Percentiles rank a stretch among this genome's conserved stretches.
phyloP scores from a whole-genome alignment of 2,888 invertebrate species.

The Hirudinaria manillensis region DNA sequence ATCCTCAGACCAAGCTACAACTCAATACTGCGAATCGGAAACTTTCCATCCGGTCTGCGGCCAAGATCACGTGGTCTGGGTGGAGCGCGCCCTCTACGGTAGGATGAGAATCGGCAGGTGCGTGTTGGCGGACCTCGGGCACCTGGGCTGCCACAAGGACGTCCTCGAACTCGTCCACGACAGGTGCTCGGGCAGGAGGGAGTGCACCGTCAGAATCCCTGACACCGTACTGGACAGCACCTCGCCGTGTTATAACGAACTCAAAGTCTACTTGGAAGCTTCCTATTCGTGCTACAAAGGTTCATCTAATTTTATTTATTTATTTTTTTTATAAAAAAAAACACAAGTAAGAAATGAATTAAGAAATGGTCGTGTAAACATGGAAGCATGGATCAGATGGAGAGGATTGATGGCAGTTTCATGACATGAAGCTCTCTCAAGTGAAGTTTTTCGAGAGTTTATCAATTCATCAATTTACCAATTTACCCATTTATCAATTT shows the following conservation, averaged over 20 bases:
- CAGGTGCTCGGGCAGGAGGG: slow-evolving; percentile 33
- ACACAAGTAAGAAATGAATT: too few relatives aligned
- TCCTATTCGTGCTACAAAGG: slow-evolving; percentile 32
- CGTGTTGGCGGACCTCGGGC: slow-evolving; percentile 34
- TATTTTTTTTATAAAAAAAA: too few relatives aligned
- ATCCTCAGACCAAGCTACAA: background rate
- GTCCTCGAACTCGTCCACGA: slow-evolving; percentile 33
- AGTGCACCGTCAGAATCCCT: slow-evolving; percentile 33
- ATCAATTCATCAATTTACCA: too few relatives aligned
- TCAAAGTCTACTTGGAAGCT: slow-evolving; percentile 36
- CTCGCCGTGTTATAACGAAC: slow-evolving; percentile 35
- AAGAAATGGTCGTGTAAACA: too few relatives aligned
- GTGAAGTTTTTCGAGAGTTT: too few relatives aligned
- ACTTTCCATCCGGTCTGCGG: slow-evolving; percentile 31
- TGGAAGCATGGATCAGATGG: too few relatives aligned
- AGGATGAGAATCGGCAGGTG: slow-evolving; percentile 34
- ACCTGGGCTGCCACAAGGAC: slow-evolving; percentile 34
- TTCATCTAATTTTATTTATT: too few relatives aligned
- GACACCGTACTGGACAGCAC: slow-evolving; percentile 31
- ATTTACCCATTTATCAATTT: too few relatives aligned
- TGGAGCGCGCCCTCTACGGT: slow-evolving; percentile 31
- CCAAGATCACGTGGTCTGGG: slow-evolving; percentile 30
- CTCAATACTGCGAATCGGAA: slow-evolving; percentile 34
- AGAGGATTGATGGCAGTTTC: too few relatives aligned
- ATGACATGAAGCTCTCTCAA: too few relatives aligned